A percentile compares a stretch with the other conserved stretches of the same genome.
Conservation (phyloP, 2,888 invertebrate species). For the Andricus curvator region DNA sequence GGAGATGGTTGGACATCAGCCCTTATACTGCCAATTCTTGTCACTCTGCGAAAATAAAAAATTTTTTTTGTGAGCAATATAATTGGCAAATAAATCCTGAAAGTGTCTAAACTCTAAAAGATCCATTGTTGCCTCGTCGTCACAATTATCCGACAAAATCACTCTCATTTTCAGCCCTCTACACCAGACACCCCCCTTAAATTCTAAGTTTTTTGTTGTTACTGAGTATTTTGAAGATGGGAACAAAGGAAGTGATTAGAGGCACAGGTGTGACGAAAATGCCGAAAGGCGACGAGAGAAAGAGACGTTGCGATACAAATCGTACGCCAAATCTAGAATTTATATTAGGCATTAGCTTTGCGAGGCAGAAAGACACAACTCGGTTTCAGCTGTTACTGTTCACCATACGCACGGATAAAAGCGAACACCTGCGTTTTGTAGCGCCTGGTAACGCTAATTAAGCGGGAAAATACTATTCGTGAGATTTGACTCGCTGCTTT, state of each 20-base stretch:
- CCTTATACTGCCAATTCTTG: too few species aligned
- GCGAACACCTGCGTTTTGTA: conserved; percentile 60
- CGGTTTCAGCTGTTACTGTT: conserved; percentile 44
- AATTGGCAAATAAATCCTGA: too few species aligned
- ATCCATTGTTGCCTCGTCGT: too few species aligned
- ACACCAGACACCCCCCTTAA: too few species aligned
- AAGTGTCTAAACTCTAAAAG: too few species aligned
- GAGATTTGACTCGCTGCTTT: conserved; percentile 30
- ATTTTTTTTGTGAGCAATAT: too few species aligned
- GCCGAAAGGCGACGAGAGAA: conserved; percentile 7
- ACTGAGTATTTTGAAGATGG: background rate
- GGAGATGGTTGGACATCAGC: too few species aligned
- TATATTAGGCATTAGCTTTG: conserved; percentile 36
- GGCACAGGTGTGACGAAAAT: conserved; percentile 25
- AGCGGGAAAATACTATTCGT: conserved; percentile 63
- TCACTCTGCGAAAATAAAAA: too few species aligned
- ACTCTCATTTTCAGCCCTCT: too few species aligned
- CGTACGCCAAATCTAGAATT: conserved; percentile 30
- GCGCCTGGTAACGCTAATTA: conserved; percentile 61
- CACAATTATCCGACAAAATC: too few species aligned
- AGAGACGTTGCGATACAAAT: conserved; percentile 21
- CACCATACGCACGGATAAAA: conserved; percentile 47
- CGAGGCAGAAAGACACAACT: conserved; percentile 24
- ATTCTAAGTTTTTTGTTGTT: background rate
- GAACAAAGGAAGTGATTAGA: conserved; percentile 13